phyloP scores from a whole-genome alignment of 2,797 vertebrate genomes.

The Sebastes alutus region DNA sequence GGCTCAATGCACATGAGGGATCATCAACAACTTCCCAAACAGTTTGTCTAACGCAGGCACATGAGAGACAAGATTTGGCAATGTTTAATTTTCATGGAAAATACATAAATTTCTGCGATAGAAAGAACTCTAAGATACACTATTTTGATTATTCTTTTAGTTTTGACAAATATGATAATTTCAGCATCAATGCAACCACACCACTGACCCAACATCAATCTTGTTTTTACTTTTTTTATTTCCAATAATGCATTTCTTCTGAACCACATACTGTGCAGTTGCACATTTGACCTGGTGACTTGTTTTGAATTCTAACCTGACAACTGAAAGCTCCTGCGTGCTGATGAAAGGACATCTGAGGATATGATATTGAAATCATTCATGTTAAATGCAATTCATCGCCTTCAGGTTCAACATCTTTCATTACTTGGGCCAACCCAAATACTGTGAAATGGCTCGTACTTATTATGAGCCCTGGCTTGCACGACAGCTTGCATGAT shows the following conservation, averaged over 20 bases:
- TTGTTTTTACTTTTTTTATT: not conserved
- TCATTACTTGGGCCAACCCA: slow-evolving; percentile 40
- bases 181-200: not conserved
- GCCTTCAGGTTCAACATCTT: slow-evolving; percentile 34
- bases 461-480: slow-evolving; percentile 3
- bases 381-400: slow-evolving; percentile 19
- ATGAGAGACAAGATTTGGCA: slow-evolving; percentile 6
- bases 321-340: not conserved
- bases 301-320: slow-evolving; percentile 22
- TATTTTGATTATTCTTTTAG: not conserved
- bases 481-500: slow-evolving; percentile 22
- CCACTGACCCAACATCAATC: not conserved
- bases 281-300: slow-evolving; percentile 1
- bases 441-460: slow-evolving; percentile 32
- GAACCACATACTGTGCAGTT: not conserved
- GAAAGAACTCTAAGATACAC: not conserved
- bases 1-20: slow-evolving; percentile 15
- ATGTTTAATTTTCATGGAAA: not conserved
- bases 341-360: slow-evolving; percentile 18
- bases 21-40: slow-evolving; percentile 27
- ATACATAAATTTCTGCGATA: not conserved
- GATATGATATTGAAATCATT: slow-evolving; percentile 5
- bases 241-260: not conserved
- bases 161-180: not conserved
- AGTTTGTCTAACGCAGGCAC: slow-evolving; percentile 14